Conservation (phyloP, 2,797 vertebrate species). For the Schizopygopsis pylzovi region DNA sequence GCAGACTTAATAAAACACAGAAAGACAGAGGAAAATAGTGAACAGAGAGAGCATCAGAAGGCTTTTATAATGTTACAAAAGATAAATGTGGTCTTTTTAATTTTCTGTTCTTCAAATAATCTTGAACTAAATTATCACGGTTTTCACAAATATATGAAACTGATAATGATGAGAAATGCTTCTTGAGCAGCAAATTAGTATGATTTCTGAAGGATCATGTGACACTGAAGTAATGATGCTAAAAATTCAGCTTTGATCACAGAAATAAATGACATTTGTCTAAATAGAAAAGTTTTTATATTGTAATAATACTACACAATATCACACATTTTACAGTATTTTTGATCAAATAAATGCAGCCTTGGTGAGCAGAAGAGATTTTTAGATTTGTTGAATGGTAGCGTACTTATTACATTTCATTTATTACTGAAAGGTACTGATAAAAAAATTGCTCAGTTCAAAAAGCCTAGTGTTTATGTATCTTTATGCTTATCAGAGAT, state of each 20-base stretch:
- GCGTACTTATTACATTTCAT: background rate
- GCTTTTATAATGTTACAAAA: no score
- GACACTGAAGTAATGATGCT: background rate
- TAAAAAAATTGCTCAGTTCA: no score
- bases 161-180: background rate
- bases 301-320: background rate
- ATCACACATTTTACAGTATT: background rate
- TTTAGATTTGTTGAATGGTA: background rate
- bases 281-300: no score
- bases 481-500: background rate
- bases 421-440: background rate
- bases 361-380: background rate
- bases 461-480: background rate
- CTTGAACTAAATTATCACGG: background rate
- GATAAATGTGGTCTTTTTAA: background rate
- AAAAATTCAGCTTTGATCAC: background rate
- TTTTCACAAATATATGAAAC: background rate
- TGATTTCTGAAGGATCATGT: background rate
- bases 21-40: background rate
- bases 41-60: background rate
- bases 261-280: background rate
- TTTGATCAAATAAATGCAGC: background rate
- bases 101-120: background rate
- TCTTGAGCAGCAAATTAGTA: background rate
- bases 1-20: slow-evolving; percentile 71